phyloP scores from a whole-genome alignment of 2,797 vertebrate genomes.

The Bovichtus diacanthus region DNA sequence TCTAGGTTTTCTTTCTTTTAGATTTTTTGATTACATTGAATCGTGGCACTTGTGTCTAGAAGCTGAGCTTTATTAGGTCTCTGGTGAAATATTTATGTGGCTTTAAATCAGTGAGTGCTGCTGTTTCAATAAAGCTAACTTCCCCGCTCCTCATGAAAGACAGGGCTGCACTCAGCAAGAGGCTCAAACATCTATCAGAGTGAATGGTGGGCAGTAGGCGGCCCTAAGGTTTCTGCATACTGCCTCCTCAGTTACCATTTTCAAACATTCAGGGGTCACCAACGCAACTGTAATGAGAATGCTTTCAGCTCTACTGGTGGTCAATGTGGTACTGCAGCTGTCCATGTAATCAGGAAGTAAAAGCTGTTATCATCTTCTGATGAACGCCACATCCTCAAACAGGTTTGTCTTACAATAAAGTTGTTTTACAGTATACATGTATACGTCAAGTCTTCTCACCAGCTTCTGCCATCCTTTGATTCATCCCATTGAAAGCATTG shows the following conservation, averaged over 20 bases:
- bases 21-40: background rate
- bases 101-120: slow-evolving; percentile 58
- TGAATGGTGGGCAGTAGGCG: slow-evolving; percentile 20
- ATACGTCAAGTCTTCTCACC: no score
- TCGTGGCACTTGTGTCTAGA: background rate
- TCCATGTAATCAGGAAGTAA: background rate
- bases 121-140: slow-evolving; percentile 44
- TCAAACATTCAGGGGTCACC: slow-evolving; percentile 8
- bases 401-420: no score
- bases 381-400: no score
- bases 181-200: slow-evolving; percentile 39
- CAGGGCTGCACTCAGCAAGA: slow-evolving; percentile 38
- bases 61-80: slow-evolving; percentile 57
- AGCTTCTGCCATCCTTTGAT: no score
- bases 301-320: background rate
- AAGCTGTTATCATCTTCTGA: background rate
- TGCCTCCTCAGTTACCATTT: slow-evolving; percentile 52
- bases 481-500: no score
- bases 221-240: slow-evolving; percentile 32
- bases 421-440: no score
- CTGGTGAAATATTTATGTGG: slow-evolving; percentile 57
- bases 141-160: slow-evolving; percentile 45
- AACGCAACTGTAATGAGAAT: background rate
- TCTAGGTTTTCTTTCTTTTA: background rate
- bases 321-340: background rate